These are phyloP conservation scores for Protonibea diacanthus DNA, from an alignment of 2,797 vertebrate species.

Conservation along the genomic window DNA sequence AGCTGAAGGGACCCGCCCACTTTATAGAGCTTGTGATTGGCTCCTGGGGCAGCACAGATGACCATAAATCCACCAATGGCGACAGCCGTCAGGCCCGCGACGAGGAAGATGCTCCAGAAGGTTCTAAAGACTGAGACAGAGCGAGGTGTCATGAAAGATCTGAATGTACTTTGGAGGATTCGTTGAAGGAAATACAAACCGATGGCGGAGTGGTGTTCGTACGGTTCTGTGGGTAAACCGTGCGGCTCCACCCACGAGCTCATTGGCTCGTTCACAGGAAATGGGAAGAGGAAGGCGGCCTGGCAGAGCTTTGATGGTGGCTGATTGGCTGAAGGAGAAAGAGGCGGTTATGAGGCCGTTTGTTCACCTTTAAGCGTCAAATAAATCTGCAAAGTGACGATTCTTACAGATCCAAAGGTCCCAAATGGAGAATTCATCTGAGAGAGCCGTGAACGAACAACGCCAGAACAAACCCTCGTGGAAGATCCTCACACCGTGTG, in stretches of 20 bases:
- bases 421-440: constrained; percentile 35
- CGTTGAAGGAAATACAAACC: constrained; percentile 34
- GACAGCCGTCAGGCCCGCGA: constrained; percentile 12
- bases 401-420: constrained; percentile 68
- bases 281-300: constrained; percentile 68
- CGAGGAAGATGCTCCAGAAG: constrained; percentile 74
- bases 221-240: constrained; percentile 12
- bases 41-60: constrained; percentile 51
- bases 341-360: background rate
- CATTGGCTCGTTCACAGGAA: constrained; percentile 33
- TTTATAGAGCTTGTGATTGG: constrained; percentile 56
- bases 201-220: constrained; percentile 47
- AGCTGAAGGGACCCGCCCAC: constrained; percentile 58
- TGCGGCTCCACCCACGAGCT: background rate
- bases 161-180: too few species aligned
- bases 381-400: background rate
- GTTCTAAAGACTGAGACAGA: constrained; percentile 61
- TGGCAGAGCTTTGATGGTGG: constrained; percentile 43
- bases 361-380: too few species aligned
- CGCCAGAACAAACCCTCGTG: constrained; percentile 72
- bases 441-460: constrained; percentile 40
- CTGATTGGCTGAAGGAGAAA: constrained; percentile 33
- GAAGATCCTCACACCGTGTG: constrained; percentile 28
- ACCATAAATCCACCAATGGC: constrained; percentile 37
- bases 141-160: background rate